Evolutionary conservation across 2,113 vertebrate species (phyloP).

Genomic region (Gracilinanus agilis): DNA sequence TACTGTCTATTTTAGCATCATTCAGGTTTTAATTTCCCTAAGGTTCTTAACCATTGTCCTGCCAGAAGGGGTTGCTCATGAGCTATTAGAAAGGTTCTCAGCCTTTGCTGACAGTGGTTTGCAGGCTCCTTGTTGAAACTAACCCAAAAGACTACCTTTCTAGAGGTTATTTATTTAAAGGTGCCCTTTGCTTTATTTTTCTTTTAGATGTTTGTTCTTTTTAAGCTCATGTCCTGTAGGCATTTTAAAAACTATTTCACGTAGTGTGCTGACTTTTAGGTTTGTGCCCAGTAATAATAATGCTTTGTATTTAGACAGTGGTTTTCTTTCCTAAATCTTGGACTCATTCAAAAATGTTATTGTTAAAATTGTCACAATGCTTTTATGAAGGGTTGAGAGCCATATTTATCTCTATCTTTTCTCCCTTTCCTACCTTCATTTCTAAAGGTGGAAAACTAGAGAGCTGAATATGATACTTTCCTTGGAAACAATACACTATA

Average conservation of each 20-base stretch:
- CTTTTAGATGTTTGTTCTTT: conserved; percentile 23
- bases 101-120: neutral
- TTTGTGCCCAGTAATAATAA: conserved; percentile 23
- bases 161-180: conserved; percentile 37
- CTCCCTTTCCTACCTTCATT: neutral
- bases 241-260: conserved; percentile 53
- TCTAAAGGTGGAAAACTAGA: neutral
- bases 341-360: conserved; percentile 32
- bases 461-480: neutral
- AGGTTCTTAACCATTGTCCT: neutral
- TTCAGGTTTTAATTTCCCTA: conserved; percentile 7
- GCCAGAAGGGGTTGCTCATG: neutral
- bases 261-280: conserved; percentile 41
- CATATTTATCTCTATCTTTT: neutral
- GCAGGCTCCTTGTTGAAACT: neutral
- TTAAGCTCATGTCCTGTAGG: neutral
- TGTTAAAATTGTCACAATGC: conserved; percentile 29
- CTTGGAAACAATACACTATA: neutral
- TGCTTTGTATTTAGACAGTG: conserved; percentile 49
- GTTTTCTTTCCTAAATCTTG: conserved; percentile 18
- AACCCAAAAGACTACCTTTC: neutral
- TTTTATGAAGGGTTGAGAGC: neutral
- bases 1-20: neutral
- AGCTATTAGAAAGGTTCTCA: neutral
- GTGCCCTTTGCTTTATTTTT: conserved; percentile 32